Evolutionary conservation across 1,140 invertebrate genomes (phyloP).

Genomic region (Bombyx mori): DNA sequence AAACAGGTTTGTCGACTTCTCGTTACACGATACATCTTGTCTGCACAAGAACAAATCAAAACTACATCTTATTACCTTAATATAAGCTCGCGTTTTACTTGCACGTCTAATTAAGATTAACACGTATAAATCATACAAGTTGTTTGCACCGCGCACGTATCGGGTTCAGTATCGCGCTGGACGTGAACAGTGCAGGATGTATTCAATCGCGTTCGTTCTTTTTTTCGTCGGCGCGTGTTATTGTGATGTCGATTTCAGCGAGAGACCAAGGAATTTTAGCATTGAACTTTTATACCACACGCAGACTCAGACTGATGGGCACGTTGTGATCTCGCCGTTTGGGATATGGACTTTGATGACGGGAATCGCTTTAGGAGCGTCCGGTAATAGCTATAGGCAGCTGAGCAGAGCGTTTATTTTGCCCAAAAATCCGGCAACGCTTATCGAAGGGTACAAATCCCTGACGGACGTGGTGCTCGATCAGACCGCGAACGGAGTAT

Average conservation of each 20-base stretch:
- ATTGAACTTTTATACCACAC: constrained; percentile 50
- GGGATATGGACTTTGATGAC: constrained; percentile 60
- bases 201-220: constrained; percentile 3
- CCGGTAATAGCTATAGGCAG: constrained; percentile 31
- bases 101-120: no score
- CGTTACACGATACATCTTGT: no score
- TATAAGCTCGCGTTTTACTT: no score
- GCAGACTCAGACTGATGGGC: constrained; percentile 35
- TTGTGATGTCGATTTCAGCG: constrained; percentile 43
- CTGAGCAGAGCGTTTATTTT: constrained; percentile 38
- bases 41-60: no score
- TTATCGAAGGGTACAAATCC: constrained; percentile 42
- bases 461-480: constrained; percentile 39
- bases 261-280: constrained; percentile 53
- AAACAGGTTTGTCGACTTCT: no score
- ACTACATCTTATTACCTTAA: no score
- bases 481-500: constrained; percentile 32
- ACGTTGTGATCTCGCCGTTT: constrained; percentile 58
- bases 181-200: no score
- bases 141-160: no score
- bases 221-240: constrained; percentile 27
- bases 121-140: no score
- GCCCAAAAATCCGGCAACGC: constrained; percentile 27
- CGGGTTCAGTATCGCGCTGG: no score
- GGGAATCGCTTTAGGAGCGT: constrained; percentile 45